Conservation (phyloP, 2,888 invertebrate species). For the Dorcus parallelipipedus region DNA sequence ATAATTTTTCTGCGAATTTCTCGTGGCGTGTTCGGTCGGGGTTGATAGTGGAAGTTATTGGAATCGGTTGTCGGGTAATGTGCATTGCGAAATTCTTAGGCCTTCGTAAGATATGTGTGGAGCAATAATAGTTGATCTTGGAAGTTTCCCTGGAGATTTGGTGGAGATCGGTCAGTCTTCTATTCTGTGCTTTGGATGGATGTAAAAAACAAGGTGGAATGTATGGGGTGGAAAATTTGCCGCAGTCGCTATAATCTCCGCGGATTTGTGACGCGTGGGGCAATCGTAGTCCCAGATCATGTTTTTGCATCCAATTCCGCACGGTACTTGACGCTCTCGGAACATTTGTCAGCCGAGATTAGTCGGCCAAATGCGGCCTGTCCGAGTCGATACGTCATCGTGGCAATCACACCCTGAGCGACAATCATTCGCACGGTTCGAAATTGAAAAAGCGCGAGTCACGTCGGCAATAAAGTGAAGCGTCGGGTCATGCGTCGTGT, state of each 20-base stretch:
- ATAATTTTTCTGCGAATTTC: too few species aligned
- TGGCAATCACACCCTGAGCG: constrained; percentile 52
- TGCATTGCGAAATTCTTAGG: too few species aligned
- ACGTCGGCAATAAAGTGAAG: constrained; percentile 51
- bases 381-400: constrained; percentile 50
- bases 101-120: constrained; percentile 21
- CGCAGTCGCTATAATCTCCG: constrained; percentile 20
- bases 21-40: too few species aligned
- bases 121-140: constrained; percentile 33
- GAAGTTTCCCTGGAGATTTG: constrained; percentile 28
- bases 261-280: constrained; percentile 19
- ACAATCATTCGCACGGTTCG: constrained; percentile 50
- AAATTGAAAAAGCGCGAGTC: constrained; percentile 53
- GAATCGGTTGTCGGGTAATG: too few species aligned
- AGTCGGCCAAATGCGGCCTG: constrained; percentile 40
- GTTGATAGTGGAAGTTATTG: too few species aligned
- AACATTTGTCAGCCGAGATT: constrained; percentile 34
- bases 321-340: constrained; percentile 6
- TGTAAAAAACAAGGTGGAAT: constrained; percentile 33
- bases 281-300: constrained; percentile 19
- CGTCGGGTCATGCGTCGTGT: constrained; percentile 47
- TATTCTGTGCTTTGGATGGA: constrained; percentile 32
- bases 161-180: constrained; percentile 18
- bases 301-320: constrained; percentile 21
- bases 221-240: constrained; percentile 21